Evolutionary conservation across 1,140 invertebrate genomes (phyloP).

Genomic region (Mactra quadrangularis): DNA sequence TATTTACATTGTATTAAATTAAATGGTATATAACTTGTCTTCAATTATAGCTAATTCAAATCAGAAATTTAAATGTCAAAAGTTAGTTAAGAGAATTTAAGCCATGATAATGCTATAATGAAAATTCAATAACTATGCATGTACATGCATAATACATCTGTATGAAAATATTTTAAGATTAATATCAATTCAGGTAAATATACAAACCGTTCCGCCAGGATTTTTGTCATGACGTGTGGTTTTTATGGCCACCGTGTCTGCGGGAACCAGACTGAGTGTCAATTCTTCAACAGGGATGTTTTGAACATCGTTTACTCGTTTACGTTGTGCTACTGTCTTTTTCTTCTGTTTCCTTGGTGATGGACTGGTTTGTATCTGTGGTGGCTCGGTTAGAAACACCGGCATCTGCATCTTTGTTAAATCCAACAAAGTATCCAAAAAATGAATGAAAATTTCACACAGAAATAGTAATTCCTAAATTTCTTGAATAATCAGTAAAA

Average conservation of each 20-base stretch:
- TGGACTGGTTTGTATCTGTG: slow-evolving; percentile 27
- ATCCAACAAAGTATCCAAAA: not conserved
- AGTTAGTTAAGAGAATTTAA: no score
- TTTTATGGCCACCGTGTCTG: not conserved
- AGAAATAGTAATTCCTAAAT: not conserved
- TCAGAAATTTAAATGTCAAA: no score
- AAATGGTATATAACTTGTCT: no score
- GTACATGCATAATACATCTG: no score
- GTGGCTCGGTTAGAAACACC: slow-evolving; percentile 57
- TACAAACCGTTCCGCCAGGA: slow-evolving; percentile 7
- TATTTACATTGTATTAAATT: no score
- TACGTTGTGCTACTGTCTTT: not conserved
- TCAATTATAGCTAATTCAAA: no score
- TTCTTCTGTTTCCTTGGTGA: slow-evolving; percentile 52
- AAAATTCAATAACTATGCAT: no score
- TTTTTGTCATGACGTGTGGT: slow-evolving; percentile 14
- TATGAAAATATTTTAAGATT: no score
- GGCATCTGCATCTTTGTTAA: slow-evolving; percentile 53
- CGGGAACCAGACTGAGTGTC: not conserved
- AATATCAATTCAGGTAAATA: no score
- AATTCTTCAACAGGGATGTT: not conserved
- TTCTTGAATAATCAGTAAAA: not conserved
- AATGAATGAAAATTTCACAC: not conserved
- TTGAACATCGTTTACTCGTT: no score
- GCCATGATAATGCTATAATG: no score